Evolutionary conservation across 2,797 vertebrate genomes (phyloP), one percentile per base, ranked within the genome.

Genomic region (Bradypodion ventrale): DNA sequence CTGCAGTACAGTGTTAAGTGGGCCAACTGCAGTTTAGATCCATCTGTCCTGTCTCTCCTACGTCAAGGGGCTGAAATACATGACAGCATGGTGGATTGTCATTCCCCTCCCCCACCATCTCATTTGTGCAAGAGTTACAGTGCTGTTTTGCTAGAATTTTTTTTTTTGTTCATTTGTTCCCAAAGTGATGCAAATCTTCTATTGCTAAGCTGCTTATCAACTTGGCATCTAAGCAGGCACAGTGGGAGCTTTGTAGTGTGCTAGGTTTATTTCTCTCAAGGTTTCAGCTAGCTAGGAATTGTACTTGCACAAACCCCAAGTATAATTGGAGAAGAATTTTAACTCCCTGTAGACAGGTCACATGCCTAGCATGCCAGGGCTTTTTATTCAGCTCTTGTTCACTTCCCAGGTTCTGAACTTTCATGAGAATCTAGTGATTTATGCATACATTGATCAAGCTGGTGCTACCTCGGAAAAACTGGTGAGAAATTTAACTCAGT

Each of bases 381-480:
- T 46, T 79, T 88, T 16, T 70, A 25, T 80, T 88, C 80, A 56
- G 37, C 60, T 74, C 37, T 60, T 6, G 27, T 90, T 92, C 1
- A 15, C 80, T 87, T 91, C 56, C 37, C 75, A 86, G 49, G 78
- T 85, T 82, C 42, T 80, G 68, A 90, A 21, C 63, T 87, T 85
- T 56, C 35, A 10, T 49, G 21, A 78, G 63, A 0, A 0, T 19
- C 23, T 25, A 79, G 25, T 1, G 66, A 86, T 76, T 87, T 91
- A 83, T 87, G 44, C 62, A 76, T 29, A 37, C 65, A 83, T 82
- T 65, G 73, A 63, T 62, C 2, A 77, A 44, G 4, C 56, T 90
- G 86, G 59, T 35, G 52, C 87, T 88, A 52, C 37, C 65, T 88
- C 79, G 12, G 73, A 75, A 70, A 63, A 52, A 68, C 49, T n/a